Base-by-base conservation (phyloP, 2,888 invertebrate genomes). In the Chelonus formosanus region DNA sequence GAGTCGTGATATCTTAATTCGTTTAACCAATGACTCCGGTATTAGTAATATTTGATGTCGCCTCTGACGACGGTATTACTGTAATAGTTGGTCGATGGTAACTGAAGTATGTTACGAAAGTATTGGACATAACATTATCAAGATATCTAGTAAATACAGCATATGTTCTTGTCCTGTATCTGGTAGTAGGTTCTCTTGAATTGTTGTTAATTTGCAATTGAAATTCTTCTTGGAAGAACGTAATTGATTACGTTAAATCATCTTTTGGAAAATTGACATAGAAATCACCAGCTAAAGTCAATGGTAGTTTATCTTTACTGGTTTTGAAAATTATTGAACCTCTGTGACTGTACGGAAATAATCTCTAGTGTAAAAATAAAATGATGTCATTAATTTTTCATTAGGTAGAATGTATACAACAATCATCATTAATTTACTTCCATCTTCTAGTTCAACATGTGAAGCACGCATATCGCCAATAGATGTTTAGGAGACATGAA, bases 321-420 rank as follows among this genome's bases (percentile, higher is more conserved):
- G 45, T 47, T 54, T 31, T 63, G 50, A 58, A 64, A 56, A 47
- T 53, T 45, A 65, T 54, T 58, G 59, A 43, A 61, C 54, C 59
- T 32, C 57, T 6, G 32, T 20, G 50, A 7, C 35, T 59, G 35
- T 59, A 59, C 1, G 36, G 36, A 32, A 59, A 35, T 48, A 48
- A 48, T 10, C 5, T 47, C 5, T 59, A 34, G 10, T 59, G 48
- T 47, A 59, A 47, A 6, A 59, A 59, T 32, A 10, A 32, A 59
- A 47, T 48, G 7, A 48, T 59, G 6, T 48, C 32, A 47, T n/a
- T 35, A 59, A n/a, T 48, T 59, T 48, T 8, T 35, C 10, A 48
- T 48, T 35, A 10, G 35, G 58, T 35, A 10, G 35, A 47, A 59
- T 59, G 36, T 59, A 48, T 3, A 59, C 45, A 3, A 32, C 47